A percentile compares a stretch with the other conserved stretches of the same genome.
Evolutionary conservation across 2,113 vertebrate species (phyloP).

Genomic region (Xiphophorus maculatus): DNA sequence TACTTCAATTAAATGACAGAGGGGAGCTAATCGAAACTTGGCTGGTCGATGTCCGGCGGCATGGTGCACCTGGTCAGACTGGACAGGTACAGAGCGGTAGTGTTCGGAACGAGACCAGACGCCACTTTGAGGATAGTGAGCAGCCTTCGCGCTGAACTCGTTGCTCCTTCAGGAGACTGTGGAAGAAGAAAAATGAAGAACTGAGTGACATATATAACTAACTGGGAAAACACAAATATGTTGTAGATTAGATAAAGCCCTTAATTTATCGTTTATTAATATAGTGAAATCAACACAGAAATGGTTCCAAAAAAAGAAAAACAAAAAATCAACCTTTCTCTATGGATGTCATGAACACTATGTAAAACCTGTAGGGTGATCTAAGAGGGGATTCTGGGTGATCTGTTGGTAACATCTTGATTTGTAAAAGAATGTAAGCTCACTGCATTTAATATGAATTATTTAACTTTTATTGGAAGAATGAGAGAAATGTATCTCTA

Average conservation of each 20-base stretch:
- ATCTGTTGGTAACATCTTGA: too few relatives aligned
- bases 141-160: constrained; percentile 66
- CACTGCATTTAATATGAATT: too few relatives aligned
- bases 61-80: constrained; percentile 72
- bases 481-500: too few relatives aligned
- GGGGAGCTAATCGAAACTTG: constrained; percentile 55
- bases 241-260: not conserved
- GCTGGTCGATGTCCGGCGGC: constrained; percentile 71
- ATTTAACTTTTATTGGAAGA: too few relatives aligned
- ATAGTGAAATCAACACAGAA: too few relatives aligned
- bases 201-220: not conserved
- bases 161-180: constrained; percentile 72
- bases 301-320: too few relatives aligned
- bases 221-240: not conserved
- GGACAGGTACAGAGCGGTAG: constrained; percentile 76
- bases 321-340: too few relatives aligned
- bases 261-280: not conserved
- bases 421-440: too few relatives aligned
- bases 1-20: not conserved
- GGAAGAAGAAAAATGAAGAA: not conserved
- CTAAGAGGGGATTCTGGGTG: too few relatives aligned
- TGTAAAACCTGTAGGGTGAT: too few relatives aligned
- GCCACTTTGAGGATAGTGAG: constrained; percentile 76
- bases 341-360: too few relatives aligned
- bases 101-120: constrained; percentile 72